phyloP scores from a whole-genome alignment of 1,140 invertebrate genomes.

The Amyelois transitella region DNA sequence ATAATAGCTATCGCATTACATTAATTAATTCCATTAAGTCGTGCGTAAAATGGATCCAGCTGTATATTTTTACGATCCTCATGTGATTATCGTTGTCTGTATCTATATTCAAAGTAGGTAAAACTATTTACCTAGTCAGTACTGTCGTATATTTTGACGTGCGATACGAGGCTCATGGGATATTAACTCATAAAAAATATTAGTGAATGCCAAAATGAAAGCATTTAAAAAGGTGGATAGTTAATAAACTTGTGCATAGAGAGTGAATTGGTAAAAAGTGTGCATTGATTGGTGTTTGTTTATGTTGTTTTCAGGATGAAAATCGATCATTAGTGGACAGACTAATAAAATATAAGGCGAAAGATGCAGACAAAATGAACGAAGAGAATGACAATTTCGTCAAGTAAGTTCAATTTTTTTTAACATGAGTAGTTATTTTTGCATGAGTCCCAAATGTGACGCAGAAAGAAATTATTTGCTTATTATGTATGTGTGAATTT shows the following conservation, averaged over 20 bases:
- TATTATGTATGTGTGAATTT: neutral
- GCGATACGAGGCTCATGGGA: neutral
- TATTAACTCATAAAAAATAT: constrained; percentile 3
- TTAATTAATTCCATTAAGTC: neutral
- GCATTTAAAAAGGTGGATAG: constrained; percentile 19
- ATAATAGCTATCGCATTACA: neutral
- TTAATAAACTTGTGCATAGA: neutral
- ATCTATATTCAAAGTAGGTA: constrained; percentile 32
- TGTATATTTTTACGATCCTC: constrained; percentile 55
- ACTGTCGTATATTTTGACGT: constrained; percentile 31
- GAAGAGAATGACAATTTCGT: constrained; percentile 95
- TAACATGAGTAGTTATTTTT: constrained; percentile 4
- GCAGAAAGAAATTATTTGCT: neutral
- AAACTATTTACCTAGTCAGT: constrained; percentile 43
- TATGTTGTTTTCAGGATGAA: constrained; percentile 83
- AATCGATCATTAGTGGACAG: constrained; percentile 90
- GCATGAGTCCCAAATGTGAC: constrained; percentile 10
- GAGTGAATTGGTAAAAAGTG: neutral
- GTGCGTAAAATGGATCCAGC: constrained; percentile 39
- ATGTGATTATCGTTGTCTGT: constrained; percentile 49
- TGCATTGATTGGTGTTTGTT: constrained; percentile 2
- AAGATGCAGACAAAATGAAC: constrained; percentile 95
- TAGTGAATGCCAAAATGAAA: constrained; percentile 18
- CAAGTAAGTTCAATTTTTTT: constrained; percentile 77
- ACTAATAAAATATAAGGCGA: constrained; percentile 92